Evolutionary conservation across 2,888 invertebrate species (phyloP).

Genomic region (Melangyna quadrimaculata): DNA sequence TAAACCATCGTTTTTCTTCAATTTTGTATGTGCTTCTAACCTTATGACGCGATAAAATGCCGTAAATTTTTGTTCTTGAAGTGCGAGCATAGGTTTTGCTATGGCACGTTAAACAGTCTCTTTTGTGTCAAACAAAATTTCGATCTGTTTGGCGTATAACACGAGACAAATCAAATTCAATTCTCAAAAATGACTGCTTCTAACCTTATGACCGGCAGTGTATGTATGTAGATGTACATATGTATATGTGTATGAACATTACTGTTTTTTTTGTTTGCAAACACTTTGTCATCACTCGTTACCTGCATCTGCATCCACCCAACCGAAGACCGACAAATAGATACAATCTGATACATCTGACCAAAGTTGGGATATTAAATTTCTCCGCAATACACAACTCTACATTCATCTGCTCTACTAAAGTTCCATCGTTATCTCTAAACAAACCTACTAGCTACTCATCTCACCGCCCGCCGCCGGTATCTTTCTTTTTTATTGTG

Average conservation of each 20-base stretch:
- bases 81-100: too few relatives aligned
- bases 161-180: too few relatives aligned
- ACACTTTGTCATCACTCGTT: background rate
- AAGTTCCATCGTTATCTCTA: slow-evolving; percentile 3
- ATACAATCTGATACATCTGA: slow-evolving; percentile 22
- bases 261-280: background rate
- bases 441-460: background rate
- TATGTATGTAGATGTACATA: too few relatives aligned
- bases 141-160: too few relatives aligned
- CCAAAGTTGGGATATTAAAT: slow-evolving; percentile 26
- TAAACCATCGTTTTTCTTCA: too few relatives aligned
- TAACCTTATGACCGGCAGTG: too few relatives aligned
- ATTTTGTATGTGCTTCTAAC: too few relatives aligned
- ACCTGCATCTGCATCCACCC: slow-evolving; percentile 3
- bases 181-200: too few relatives aligned
- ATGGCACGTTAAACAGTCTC: too few relatives aligned
- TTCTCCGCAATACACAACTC: background rate
- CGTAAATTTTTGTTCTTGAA: too few relatives aligned
- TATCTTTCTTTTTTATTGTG: slow-evolving; percentile 21
- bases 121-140: too few relatives aligned
- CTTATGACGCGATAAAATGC: too few relatives aligned
- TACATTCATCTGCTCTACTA: background rate
- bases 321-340: slow-evolving; percentile 17
- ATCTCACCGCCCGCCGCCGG: slow-evolving; percentile 10
- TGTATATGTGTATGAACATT: background rate